Evolutionary conservation across 2,113 vertebrate genomes (phyloP).

Genomic region (Tursiops truncatus): DNA sequence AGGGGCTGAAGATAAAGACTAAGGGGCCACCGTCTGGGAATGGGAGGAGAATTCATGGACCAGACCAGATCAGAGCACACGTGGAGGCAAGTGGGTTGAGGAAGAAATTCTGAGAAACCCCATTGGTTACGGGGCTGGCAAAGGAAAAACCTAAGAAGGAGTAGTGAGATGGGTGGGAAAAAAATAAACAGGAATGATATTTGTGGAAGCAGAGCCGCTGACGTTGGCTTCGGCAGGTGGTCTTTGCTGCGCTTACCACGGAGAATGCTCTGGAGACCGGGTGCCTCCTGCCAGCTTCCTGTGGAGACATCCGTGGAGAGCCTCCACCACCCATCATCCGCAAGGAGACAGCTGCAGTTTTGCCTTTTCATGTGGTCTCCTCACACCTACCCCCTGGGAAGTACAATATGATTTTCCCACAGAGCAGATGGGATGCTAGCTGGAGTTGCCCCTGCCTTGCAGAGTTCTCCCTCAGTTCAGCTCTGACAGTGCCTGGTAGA

Average conservation of each 20-base stretch:
- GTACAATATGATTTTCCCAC: not conserved
- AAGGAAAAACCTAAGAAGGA: not conserved
- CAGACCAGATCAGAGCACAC: not conserved
- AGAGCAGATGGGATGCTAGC: constrained; percentile 53
- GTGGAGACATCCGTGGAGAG: not conserved
- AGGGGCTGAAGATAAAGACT: not conserved
- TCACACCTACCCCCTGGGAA: constrained; percentile 5
- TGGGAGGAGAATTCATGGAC: not conserved
- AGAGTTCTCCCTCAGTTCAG: not conserved
- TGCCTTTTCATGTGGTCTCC: not conserved
- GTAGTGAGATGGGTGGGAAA: not conserved
- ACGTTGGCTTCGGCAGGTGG: not conserved
- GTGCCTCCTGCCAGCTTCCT: not conserved
- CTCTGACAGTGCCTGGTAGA: not conserved
- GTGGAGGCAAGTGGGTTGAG: not conserved
- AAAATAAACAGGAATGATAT: not conserved
- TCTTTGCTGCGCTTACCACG: not conserved
- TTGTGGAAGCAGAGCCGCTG: not conserved
- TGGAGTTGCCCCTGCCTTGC: not conserved
- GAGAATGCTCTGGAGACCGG: not conserved
- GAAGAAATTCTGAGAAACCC: not conserved
- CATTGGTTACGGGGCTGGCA: not conserved
- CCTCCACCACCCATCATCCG: not conserved
- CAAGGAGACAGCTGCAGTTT: not conserved
- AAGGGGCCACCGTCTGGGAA: too few relatives aligned